Conservation (phyloP, 2,113 vertebrate species). For the Bubo bubo region DNA sequence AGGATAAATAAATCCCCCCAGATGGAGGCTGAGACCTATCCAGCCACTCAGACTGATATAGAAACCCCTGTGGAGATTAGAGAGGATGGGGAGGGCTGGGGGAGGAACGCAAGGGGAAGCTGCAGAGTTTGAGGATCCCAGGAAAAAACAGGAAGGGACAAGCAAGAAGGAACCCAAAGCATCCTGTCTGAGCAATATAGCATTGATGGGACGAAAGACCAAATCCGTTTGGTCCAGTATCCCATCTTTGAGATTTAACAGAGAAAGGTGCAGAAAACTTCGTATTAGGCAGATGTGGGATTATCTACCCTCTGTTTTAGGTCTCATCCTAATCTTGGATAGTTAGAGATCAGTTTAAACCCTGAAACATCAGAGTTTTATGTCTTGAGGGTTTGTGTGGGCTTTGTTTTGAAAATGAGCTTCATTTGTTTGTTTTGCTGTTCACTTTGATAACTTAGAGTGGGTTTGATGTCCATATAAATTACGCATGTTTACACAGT, state of each 20-base stretch:
- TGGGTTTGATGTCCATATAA: neutral
- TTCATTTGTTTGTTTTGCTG: conserved; percentile 4
- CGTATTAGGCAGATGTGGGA: neutral
- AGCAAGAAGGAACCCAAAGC: neutral
- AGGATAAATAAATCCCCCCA: conserved; percentile 66
- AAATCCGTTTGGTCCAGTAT: neutral
- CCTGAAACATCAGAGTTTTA: neutral
- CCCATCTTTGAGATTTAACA: neutral
- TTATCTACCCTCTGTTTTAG: conserved; percentile 1
- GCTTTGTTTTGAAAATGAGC: neutral
- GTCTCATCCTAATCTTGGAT: neutral
- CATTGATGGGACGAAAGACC: neutral
- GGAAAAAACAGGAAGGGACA: neutral
- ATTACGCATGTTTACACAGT: neutral
- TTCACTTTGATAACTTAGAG: neutral
- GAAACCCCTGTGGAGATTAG: conserved; percentile 35
- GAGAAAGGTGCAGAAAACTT: neutral
- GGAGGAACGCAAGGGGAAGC: neutral
- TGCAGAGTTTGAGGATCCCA: too few relatives aligned
- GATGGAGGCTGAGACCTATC: conserved; percentile 56
- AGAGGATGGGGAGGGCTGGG: neutral
- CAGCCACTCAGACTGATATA: conserved; percentile 53
- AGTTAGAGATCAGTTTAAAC: conserved; percentile 15
- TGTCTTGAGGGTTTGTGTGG: neutral
- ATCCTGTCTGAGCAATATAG: neutral